Conservation (phyloP, 1,140 invertebrate species). For the Rhagoletis pomonella region DNA sequence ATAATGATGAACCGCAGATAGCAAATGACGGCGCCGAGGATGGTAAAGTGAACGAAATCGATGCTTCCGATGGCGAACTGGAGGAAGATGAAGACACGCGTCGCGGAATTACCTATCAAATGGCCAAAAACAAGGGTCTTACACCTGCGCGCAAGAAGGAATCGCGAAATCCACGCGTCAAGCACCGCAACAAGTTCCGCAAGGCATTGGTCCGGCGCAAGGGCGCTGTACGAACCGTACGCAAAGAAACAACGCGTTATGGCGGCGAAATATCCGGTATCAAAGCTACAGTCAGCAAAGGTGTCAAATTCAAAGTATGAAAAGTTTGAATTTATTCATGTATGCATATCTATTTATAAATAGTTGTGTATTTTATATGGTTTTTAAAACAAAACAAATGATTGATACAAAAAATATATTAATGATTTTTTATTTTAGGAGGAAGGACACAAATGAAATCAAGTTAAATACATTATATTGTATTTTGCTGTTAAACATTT, state of each 20-base stretch:
- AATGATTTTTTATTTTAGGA: constrained; percentile 7
- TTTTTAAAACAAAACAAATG: neutral
- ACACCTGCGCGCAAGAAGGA: constrained; percentile 93
- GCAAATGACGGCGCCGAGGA: neutral
- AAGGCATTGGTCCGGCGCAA: constrained; percentile 93
- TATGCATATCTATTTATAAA: neutral
- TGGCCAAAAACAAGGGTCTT: constrained; percentile 95
- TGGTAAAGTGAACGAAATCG: constrained; percentile 74
- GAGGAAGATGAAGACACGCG: constrained; percentile 76
- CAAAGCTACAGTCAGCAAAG: constrained; percentile 88
- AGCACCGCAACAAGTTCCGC: constrained; percentile 91
- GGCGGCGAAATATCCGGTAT: constrained; percentile 94
- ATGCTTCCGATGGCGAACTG: constrained; percentile 67
- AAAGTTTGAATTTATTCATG: constrained; percentile 53
- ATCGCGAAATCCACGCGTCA: constrained; percentile 93
- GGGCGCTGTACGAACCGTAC: constrained; percentile 87
- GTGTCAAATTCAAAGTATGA: constrained; percentile 86
- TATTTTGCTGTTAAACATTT: constrained; percentile 5
- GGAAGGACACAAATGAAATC: constrained; percentile 4
- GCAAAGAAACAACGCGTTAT: constrained; percentile 87
- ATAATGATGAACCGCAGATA: neutral
- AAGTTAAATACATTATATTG: constrained; percentile 26
- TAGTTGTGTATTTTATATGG: neutral
- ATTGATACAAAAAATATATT: constrained; percentile 35
- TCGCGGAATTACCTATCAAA: constrained; percentile 92